A percentile compares a stretch with the other conserved stretches of the same genome.
These are phyloP conservation scores for Mustelus asterias DNA, from an alignment of 2,113 vertebrate species.

Conservation along the genomic window DNA sequence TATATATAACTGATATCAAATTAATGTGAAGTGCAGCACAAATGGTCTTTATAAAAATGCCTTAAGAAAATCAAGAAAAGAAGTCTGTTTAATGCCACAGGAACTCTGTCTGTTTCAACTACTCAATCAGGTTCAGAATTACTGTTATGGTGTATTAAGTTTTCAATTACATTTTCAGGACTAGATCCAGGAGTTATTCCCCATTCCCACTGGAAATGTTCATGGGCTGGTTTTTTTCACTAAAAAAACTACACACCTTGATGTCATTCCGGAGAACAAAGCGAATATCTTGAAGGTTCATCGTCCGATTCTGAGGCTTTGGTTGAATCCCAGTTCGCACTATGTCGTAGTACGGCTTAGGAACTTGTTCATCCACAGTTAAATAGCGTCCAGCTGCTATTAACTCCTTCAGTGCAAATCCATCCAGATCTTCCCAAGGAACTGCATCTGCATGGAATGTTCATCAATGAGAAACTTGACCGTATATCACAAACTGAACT, in stretches of 20 bases:
- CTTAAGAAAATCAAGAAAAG: neutral
- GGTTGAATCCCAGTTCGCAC: slow-evolving; percentile 56
- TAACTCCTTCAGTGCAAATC: slow-evolving; percentile 51
- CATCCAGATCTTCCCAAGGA: slow-evolving; percentile 62
- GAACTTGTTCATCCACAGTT: slow-evolving; percentile 57
- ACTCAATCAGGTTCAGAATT: neutral
- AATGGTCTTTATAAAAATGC: neutral
- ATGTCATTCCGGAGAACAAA: slow-evolving; percentile 63
- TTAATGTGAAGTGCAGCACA: neutral
- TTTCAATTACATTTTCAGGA: neutral
- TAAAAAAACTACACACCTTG: slow-evolving; percentile 50
- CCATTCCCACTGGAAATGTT: neutral
- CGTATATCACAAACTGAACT: neutral
- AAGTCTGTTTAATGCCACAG: neutral
- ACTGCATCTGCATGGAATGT: slow-evolving; percentile 53
- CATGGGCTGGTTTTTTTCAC: neutral
- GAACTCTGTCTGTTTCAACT: neutral
- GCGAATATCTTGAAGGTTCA: slow-evolving; percentile 61
- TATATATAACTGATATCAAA: neutral
- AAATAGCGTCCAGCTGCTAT: slow-evolving; percentile 51
- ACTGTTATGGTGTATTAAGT: neutral
- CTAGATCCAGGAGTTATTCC: neutral
- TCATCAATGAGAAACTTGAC: neutral
- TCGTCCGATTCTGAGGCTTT: slow-evolving; percentile 52
- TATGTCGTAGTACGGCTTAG: slow-evolving; percentile 54